Conservation (phyloP, 1,140 invertebrate species). For the Platyura marginata region DNA sequence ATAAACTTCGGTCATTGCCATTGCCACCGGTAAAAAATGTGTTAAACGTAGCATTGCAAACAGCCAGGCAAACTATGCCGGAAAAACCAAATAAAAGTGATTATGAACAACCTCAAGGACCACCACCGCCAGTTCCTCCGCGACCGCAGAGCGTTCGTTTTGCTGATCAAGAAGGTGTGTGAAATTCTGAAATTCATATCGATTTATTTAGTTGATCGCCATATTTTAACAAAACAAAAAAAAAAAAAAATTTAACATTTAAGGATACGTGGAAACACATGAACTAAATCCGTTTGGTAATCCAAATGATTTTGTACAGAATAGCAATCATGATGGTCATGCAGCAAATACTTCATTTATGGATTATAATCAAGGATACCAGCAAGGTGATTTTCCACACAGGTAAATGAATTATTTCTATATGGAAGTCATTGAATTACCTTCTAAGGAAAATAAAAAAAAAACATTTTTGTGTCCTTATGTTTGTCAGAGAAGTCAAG, state of each 20-base stretch:
- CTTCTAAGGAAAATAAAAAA: too few relatives aligned
- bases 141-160: conserved; percentile 37
- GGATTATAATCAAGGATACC: conserved; percentile 21
- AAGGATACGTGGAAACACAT: conserved; percentile 8
- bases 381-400: conserved; percentile 12
- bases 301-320: conserved; percentile 9
- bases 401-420: too few relatives aligned
- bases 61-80: conserved; percentile 55
- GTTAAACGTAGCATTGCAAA: conserved; percentile 61
- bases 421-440: too few relatives aligned
- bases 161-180: conserved; percentile 36
- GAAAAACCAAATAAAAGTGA: conserved; percentile 29
- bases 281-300: conserved; percentile 14
- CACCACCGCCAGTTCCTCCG: conserved; percentile 29
- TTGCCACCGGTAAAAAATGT: conserved; percentile 54
- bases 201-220: not conserved
- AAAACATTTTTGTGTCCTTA: too few relatives aligned
- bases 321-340: conserved; percentile 11
- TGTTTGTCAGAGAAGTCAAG: too few relatives aligned
- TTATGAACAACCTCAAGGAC: conserved; percentile 19
- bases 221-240: too few relatives aligned
- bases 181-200: conserved; percentile 16
- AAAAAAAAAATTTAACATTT: too few relatives aligned
- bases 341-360: conserved; percentile 19
- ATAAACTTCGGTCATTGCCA: conserved; percentile 19